phyloP scores from a whole-genome alignment of 2,797 vertebrate species.

The Okamejei kenojei region DNA sequence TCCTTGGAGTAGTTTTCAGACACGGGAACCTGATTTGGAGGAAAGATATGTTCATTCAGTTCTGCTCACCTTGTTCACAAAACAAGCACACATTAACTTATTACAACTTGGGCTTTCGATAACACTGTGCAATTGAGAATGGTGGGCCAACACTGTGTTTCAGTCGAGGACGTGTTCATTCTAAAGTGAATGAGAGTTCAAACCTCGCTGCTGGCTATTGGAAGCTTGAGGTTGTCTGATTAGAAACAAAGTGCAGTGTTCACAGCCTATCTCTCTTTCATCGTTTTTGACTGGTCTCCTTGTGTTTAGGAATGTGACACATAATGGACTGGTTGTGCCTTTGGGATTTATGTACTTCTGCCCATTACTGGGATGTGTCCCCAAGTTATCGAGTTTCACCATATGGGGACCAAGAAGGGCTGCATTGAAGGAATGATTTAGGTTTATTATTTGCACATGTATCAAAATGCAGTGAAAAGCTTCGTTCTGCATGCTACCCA shows the following conservation, averaged over 20 bases:
- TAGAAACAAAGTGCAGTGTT: neutral
- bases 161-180: neutral
- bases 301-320: neutral
- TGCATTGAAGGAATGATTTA: neutral
- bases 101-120: neutral
- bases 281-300: neutral
- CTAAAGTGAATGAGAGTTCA: neutral
- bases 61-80: neutral
- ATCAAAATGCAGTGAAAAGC: too few species aligned
- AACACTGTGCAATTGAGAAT: neutral
- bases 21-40: neutral
- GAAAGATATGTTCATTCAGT: neutral
- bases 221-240: neutral
- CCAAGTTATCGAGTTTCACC: neutral
- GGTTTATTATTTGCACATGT: too few species aligned
- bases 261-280: neutral
- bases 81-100: neutral
- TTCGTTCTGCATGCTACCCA: too few species aligned
- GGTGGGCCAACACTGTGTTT: neutral
- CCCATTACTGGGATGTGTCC: neutral
- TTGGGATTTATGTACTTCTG: neutral
- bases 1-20: neutral
- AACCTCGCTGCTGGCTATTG: neutral
- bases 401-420: neutral
- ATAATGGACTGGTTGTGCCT: neutral